phyloP scores from a whole-genome alignment of 2,888 invertebrate species.

The Odontocolon sp. region DNA sequence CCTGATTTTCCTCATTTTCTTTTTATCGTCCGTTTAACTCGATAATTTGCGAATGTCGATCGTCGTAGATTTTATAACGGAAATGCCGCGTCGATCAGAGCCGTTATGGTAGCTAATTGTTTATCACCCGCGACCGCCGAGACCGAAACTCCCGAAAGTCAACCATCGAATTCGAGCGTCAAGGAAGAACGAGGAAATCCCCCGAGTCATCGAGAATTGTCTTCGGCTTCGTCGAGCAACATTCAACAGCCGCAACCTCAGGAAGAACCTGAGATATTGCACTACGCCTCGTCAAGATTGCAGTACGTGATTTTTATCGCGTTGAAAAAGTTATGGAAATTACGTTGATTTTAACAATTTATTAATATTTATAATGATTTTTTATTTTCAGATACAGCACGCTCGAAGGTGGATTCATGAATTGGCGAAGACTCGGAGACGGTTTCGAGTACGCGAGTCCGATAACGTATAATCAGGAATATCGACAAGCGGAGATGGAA shows the following conservation, averaged over 20 bases:
- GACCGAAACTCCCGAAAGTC: slow-evolving; percentile 70
- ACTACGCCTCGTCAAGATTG: slow-evolving; percentile 78
- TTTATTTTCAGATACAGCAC: slow-evolving; percentile 71
- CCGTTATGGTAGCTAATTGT: slow-evolving; percentile 90
- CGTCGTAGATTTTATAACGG: slow-evolving; percentile 86
- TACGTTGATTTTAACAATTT: too few relatives aligned
- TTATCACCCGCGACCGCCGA: slow-evolving; percentile 79
- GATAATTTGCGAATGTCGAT: not conserved
- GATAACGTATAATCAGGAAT: slow-evolving; percentile 85
- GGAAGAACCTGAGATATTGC: slow-evolving; percentile 73
- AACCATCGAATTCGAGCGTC: slow-evolving; percentile 70
- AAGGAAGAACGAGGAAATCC: slow-evolving; percentile 82
- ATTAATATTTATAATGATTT: too few relatives aligned
- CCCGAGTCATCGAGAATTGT: slow-evolving; percentile 82
- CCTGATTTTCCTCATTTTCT: not conserved
- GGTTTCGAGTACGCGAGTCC: slow-evolving; percentile 82
- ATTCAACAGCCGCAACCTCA: slow-evolving; percentile 55
- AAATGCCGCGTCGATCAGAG: slow-evolving; percentile 90
- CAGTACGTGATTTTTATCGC: too few relatives aligned
- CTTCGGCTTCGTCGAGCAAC: slow-evolving; percentile 68
- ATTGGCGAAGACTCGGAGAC: slow-evolving; percentile 79
- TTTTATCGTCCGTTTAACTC: not conserved
- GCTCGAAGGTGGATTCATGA: slow-evolving; percentile 78
- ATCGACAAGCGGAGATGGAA: slow-evolving; percentile 82
- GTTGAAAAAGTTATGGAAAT: too few relatives aligned